Percentiles rank a stretch among this genome's conserved stretches.
Conservation (phyloP, 1,140 invertebrate species). For the Bombus confusus region DNA sequence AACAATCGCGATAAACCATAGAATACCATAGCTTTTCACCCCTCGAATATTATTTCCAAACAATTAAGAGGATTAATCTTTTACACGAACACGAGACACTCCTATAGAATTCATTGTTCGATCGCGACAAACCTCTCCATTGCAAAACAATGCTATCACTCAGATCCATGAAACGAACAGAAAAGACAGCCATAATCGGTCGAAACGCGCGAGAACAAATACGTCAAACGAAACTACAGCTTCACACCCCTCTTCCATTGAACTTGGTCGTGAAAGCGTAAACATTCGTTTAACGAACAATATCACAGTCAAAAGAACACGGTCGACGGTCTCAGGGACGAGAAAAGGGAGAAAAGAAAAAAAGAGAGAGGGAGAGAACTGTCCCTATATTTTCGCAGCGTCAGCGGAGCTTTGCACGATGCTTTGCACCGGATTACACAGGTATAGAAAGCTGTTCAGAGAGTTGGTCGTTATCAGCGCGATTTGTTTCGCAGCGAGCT, state of each 20-base stretch:
- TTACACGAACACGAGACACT: too few species aligned
- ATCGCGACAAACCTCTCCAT: neutral
- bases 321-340: neutral
- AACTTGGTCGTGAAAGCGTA: neutral
- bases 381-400: neutral
- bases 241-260: neutral
- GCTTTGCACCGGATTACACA: constrained; percentile 17
- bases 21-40: neutral
- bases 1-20: too few species aligned
- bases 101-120: too few species aligned
- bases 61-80: neutral
- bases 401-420: neutral
- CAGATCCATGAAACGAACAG: neutral
- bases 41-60: neutral
- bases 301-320: neutral
- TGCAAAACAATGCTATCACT: neutral
- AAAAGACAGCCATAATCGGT: neutral
- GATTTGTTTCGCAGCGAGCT: constrained; percentile 33
- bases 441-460: neutral
- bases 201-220: too few species aligned
- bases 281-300: neutral
- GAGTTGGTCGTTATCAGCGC: constrained; percentile 34
- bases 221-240: too few species aligned
- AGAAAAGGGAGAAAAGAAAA: neutral
- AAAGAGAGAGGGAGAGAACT: neutral